Conservation (phyloP, 2,797 vertebrate species). For the Erithacus rubecula region DNA sequence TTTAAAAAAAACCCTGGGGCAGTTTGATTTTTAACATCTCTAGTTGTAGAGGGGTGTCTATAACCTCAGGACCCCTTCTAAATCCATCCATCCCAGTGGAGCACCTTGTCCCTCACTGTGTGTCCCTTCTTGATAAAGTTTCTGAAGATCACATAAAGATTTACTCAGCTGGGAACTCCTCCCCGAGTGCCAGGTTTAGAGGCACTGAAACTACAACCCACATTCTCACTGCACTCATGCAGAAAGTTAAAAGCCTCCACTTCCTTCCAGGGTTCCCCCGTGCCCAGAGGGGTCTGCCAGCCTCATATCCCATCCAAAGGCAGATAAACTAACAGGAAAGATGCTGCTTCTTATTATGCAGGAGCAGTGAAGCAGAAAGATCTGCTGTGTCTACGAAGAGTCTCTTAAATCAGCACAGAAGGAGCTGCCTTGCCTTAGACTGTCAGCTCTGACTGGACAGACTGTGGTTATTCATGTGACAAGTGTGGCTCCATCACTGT, state of each 20-base stretch:
- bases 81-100: background rate
- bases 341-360: background rate
- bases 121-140: background rate
- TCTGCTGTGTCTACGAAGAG: background rate
- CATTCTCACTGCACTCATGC: background rate
- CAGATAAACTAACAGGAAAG: background rate
- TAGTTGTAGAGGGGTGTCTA: accelerated
- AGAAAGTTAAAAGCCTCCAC: background rate
- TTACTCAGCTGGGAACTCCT: background rate
- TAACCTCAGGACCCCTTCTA: background rate
- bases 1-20: accelerated
- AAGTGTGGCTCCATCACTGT: background rate
- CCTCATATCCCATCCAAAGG: background rate
- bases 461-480: background rate
- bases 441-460: background rate
- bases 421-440: background rate
- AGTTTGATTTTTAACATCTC: background rate
- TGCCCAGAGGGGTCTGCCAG: constrained; percentile 7
- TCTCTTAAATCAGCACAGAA: background rate
- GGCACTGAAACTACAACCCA: background rate
- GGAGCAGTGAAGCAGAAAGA: constrained; percentile 14
- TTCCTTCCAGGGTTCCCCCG: background rate
- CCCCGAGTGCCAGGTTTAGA: background rate
- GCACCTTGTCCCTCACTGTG: accelerated
- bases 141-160: background rate